phyloP scores from a whole-genome alignment of 2,797 vertebrate species.

The Rhincodon typus region DNA sequence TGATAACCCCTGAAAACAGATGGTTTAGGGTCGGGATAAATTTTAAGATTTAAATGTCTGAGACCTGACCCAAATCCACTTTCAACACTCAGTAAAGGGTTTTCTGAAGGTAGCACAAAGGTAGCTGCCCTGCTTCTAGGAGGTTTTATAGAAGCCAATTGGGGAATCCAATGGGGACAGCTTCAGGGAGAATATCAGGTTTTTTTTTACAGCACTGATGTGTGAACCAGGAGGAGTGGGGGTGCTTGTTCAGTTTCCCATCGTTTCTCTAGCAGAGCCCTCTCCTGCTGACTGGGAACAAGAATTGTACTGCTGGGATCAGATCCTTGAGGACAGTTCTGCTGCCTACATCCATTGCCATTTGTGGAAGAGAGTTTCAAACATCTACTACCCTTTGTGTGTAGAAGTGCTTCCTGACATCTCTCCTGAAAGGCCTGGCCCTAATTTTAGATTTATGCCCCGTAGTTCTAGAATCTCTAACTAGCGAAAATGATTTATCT shows the following conservation, averaged over 20 bases:
- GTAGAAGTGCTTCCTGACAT: too few relatives aligned
- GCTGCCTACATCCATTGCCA: too few relatives aligned
- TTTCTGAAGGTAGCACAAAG: neutral
- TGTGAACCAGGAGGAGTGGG: neutral
- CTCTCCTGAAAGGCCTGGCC: too few relatives aligned
- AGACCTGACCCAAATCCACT: neutral
- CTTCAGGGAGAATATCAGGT: neutral
- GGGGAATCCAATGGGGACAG: neutral
- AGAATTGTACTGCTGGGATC: neutral
- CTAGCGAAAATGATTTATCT: too few relatives aligned
- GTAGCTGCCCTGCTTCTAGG: neutral
- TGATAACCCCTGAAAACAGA: neutral
- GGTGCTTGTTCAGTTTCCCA: neutral
- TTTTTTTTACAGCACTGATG: neutral
- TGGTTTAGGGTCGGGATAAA: neutral
- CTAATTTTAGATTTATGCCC: too few relatives aligned
- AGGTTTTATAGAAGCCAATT: neutral
- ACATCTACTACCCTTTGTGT: too few relatives aligned
- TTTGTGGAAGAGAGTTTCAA: too few relatives aligned
- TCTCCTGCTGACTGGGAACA: neutral
- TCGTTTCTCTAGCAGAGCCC: neutral
- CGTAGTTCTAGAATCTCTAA: too few relatives aligned
- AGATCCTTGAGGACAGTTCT: neutral
- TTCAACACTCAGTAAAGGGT: neutral
- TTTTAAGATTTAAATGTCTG: neutral